Conservation (phyloP, 2,113 vertebrate species). For the Clarias macrocephalus region DNA sequence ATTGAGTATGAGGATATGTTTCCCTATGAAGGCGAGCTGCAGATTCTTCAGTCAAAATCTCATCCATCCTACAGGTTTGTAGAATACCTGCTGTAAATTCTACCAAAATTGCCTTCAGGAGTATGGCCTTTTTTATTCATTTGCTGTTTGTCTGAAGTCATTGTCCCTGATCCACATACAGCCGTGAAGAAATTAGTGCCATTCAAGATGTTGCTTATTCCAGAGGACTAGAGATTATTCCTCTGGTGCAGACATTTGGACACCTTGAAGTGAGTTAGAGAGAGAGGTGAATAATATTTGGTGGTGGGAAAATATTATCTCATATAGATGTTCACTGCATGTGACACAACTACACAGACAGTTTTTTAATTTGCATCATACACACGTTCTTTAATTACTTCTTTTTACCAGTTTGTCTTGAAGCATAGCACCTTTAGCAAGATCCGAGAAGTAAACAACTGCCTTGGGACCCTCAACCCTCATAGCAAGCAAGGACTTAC, state of each 20-base stretch:
- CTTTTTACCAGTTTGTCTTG: constrained; percentile 82
- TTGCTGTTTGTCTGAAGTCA: neutral
- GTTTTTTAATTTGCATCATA: neutral
- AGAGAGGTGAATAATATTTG: neutral
- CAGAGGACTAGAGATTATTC: constrained; percentile 83
- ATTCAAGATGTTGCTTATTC: constrained; percentile 76
- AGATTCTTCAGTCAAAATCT: constrained; percentile 74
- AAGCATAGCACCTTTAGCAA: constrained; percentile 81
- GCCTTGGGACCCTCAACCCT: constrained; percentile 89
- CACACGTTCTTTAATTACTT: constrained; percentile 2
- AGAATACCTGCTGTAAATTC: neutral
- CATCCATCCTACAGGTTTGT: constrained; percentile 84
- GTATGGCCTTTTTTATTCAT: neutral
- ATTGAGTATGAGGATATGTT: constrained; percentile 96
- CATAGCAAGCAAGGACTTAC: constrained; percentile 75
- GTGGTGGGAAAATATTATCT: neutral
- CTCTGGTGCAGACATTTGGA: constrained; percentile 92
- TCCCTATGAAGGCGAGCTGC: constrained; percentile 83
- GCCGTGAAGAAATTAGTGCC: constrained; percentile 76
- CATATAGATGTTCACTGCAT: neutral
- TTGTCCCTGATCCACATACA: constrained; percentile 54
- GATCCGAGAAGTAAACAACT: constrained; percentile 81
- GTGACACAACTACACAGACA: neutral
- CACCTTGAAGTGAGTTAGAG: constrained; percentile 89
- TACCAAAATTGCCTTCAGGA: neutral